Conservation (phyloP, 2,888 invertebrate genomes). For the Morinoia aosen region DNA sequence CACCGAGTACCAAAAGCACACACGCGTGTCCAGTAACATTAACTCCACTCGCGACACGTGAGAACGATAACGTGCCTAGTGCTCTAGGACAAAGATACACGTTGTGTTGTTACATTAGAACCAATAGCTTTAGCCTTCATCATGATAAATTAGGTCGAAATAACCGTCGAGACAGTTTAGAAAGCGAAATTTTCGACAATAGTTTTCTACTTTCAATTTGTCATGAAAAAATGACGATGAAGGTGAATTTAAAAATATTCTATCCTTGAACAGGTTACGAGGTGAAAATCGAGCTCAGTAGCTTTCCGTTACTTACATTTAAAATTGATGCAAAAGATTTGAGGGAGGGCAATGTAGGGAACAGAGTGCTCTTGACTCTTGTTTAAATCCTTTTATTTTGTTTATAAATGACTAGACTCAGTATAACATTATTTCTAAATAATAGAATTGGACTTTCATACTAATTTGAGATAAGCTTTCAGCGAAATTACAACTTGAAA, state of each 20-base stretch:
- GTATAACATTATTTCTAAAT: background rate
- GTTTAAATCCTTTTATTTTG: background rate
- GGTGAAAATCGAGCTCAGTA: background rate
- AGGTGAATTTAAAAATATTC: background rate
- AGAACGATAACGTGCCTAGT: background rate
- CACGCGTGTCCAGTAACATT: background rate
- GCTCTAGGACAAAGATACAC: background rate
- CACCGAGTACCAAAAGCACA: slow-evolving; percentile 42
- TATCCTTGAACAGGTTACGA: background rate
- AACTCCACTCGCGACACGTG: background rate
- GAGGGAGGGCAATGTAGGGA: background rate
- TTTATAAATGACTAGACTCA: background rate
- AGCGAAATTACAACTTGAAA: background rate
- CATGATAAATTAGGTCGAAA: background rate
- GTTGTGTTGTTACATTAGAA: background rate
- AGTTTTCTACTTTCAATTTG: background rate
- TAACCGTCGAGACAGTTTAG: background rate
- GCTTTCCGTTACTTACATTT: background rate
- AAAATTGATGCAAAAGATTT: background rate
- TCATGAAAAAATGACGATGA: background rate
- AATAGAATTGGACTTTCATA: background rate
- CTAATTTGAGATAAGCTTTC: background rate
- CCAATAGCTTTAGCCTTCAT: background rate
- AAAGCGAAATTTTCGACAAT: background rate
- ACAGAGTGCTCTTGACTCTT: background rate